phyloP scores from a whole-genome alignment of 2,113 vertebrate genomes.

The Delphinus delphis region DNA sequence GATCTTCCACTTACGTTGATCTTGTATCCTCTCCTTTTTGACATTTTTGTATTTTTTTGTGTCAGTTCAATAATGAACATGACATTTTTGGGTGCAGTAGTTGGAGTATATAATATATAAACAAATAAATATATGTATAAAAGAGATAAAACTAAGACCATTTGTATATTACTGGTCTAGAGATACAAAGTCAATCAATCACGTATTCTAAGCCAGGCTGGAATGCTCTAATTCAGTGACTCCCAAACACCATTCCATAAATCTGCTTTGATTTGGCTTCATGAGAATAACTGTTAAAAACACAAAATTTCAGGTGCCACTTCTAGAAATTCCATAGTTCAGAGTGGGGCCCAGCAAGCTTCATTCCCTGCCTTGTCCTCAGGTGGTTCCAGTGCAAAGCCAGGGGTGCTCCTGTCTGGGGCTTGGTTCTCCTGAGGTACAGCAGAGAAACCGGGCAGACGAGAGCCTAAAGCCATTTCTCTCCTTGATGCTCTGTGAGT shows the following conservation, averaged over 20 bases:
- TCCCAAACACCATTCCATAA: background rate
- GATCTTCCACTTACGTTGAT: background rate
- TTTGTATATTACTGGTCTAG: background rate
- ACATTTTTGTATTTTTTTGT: background rate
- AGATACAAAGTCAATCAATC: background rate
- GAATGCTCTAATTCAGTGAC: no score
- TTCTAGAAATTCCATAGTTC: background rate
- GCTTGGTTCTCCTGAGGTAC: background rate
- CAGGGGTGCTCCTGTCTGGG: no score
- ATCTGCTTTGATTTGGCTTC: background rate
- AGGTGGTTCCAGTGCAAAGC: background rate
- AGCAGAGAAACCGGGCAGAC: background rate
- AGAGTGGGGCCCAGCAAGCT: background rate
- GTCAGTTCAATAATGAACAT: background rate
- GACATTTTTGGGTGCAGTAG: background rate
- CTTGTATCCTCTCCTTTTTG: background rate
- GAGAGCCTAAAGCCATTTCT: background rate
- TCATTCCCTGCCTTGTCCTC: accelerated
- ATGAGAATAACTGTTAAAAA: background rate
- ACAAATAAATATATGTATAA: no score
- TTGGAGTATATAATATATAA: background rate
- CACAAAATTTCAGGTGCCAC: background rate
- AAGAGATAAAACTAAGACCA: background rate
- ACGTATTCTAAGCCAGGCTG: background rate
- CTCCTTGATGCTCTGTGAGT: background rate